These are phyloP conservation scores for Pogonomyrmex californicus DNA, from an alignment of 1,140 invertebrate species.

Conservation along the genomic window DNA sequence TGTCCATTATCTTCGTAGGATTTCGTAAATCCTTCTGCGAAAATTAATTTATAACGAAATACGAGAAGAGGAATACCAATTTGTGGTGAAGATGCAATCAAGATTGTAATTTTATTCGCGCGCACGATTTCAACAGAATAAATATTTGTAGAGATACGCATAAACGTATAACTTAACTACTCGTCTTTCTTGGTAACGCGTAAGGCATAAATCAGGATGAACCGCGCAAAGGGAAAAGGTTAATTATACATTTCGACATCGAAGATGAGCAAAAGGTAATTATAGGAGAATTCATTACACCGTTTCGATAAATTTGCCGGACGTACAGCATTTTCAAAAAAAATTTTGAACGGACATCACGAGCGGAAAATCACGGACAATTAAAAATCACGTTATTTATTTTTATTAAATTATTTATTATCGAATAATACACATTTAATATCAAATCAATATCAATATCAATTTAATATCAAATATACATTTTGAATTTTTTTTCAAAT, in stretches of 20 bases:
- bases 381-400: not conserved
- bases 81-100: slow-evolving; percentile 64
- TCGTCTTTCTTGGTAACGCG: slow-evolving; percentile 43
- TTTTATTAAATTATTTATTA: slow-evolving; percentile 22
- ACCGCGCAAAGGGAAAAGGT: slow-evolving; percentile 38
- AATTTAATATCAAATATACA: slow-evolving; percentile 9
- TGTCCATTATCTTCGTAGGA: slow-evolving; percentile 8
- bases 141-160: slow-evolving; percentile 55
- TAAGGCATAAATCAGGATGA: slow-evolving; percentile 50
- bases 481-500: not conserved
- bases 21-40: slow-evolving; percentile 53
- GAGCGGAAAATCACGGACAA: not conserved
- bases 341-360: not conserved
- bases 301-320: slow-evolving; percentile 21
- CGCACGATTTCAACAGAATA: slow-evolving; percentile 61
- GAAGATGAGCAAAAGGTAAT: slow-evolving; percentile 33
- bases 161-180: slow-evolving; percentile 31
- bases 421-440: slow-evolving; percentile 8
- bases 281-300: slow-evolving; percentile 48
- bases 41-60: slow-evolving; percentile 65
- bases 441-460: no score
- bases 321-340: not conserved
- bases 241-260: slow-evolving; percentile 58
- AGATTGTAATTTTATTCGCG: slow-evolving; percentile 57
- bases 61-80: slow-evolving; percentile 41